These are phyloP conservation scores for Deilephila porcellus DNA, from an alignment of 2,888 invertebrate species.

Conservation along the genomic window DNA sequence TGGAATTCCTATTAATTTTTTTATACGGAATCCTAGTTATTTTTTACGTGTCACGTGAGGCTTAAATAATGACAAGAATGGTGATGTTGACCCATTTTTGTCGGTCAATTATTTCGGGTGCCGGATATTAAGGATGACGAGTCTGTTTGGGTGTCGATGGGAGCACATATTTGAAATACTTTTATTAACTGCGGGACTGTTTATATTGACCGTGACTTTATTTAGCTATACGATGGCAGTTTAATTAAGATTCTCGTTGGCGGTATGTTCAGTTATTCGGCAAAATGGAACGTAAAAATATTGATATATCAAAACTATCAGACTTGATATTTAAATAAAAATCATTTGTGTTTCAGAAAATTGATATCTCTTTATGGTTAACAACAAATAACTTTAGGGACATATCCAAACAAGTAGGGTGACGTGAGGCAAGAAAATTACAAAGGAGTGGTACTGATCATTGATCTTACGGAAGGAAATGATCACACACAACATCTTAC, in stretches of 20 bases:
- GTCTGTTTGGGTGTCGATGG: constrained; percentile 1
- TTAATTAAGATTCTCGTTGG: neutral
- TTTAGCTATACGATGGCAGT: neutral
- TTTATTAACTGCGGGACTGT: neutral
- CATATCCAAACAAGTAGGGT: no score
- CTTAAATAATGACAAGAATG: constrained; percentile 14
- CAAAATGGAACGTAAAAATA: no score
- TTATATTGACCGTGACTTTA: neutral
- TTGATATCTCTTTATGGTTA: no score
- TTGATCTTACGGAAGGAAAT: no score
- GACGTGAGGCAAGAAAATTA: no score
- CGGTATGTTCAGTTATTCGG: no score
- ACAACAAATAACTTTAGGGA: no score
- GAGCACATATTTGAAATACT: neutral
- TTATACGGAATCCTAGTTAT: neutral
- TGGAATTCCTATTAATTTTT: constrained; percentile 40
- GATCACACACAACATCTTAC: neutral
- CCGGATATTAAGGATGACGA: constrained; percentile 26
- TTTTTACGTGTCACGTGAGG: constrained; percentile 9
- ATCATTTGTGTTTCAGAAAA: no score
- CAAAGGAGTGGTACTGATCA: no score
- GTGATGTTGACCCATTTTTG: constrained; percentile 23
- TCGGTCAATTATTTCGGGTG: constrained; percentile 12
- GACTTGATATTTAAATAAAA: no score
- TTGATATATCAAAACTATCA: no score